These are phyloP conservation scores for Argya squamiceps DNA, from an alignment of 2,797 vertebrate species.

Conservation along the genomic window DNA sequence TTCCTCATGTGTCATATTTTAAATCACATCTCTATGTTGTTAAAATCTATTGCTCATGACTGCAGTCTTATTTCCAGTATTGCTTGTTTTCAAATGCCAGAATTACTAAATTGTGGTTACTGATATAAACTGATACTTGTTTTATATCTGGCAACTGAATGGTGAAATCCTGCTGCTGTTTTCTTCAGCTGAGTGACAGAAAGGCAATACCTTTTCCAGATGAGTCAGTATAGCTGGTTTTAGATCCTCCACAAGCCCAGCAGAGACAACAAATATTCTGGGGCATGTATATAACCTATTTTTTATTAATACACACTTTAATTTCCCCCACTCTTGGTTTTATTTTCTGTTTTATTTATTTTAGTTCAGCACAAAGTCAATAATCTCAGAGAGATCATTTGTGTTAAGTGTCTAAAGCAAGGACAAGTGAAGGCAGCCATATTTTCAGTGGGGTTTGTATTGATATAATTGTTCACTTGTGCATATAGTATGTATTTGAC, in stretches of 20 bases:
- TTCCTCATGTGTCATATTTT: neutral
- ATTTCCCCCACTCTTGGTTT: neutral
- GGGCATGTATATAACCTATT: neutral
- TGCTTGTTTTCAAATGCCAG: neutral
- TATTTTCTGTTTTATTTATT: neutral
- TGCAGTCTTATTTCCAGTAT: neutral
- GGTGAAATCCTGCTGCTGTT: neutral
- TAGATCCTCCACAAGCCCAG: neutral
- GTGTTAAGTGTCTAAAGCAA: neutral
- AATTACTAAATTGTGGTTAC: neutral
- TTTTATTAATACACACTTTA: neutral
- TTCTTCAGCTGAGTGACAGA: neutral
- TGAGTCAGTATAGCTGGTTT: neutral
- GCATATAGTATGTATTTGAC: neutral
- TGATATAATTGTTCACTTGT: neutral
- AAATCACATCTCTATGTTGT: neutral
- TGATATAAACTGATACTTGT: neutral
- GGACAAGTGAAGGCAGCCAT: neutral
- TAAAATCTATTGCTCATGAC: neutral
- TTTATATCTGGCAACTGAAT: neutral
- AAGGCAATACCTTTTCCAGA: neutral
- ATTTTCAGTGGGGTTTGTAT: neutral
- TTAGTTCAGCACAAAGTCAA: neutral
- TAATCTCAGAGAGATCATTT: neutral
- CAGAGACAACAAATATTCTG: neutral